Conservation (phyloP, 1,140 invertebrate genomes). For the Caenorhabditis latens region DNA sequence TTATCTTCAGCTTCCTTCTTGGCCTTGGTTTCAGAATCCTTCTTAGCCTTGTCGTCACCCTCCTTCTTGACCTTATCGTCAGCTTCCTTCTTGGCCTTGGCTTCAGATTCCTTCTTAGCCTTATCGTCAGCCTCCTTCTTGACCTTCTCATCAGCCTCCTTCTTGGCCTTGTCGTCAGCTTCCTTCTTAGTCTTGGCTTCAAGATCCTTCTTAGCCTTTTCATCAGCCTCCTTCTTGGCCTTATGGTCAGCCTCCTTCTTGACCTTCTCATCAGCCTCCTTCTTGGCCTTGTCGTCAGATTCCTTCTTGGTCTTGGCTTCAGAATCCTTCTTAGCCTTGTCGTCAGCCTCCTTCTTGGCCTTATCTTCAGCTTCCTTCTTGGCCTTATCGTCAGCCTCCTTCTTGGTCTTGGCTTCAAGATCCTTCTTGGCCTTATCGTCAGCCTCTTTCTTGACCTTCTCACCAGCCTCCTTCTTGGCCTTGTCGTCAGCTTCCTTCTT, state of each 20-base stretch:
- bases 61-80: slow-evolving; percentile 1
- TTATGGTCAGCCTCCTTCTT: not conserved
- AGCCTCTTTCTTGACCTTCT: not conserved
- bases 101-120: slow-evolving; percentile 14
- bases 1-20: slow-evolving; percentile 46
- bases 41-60: not conserved
- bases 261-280: slow-evolving; percentile 17
- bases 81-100: slow-evolving; percentile 12
- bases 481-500: slow-evolving; percentile 4
- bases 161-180: not conserved
- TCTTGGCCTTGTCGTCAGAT: not conserved
- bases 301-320: slow-evolving; percentile 54
- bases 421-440: slow-evolving; percentile 45
- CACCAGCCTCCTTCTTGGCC: slow-evolving; percentile 3
- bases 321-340: slow-evolving; percentile 12
- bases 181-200: slow-evolving; percentile 44
- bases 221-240: slow-evolving; percentile 40
- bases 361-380: slow-evolving; percentile 5
- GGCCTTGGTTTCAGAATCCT: not conserved
- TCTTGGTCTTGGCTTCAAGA: not conserved
- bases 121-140: slow-evolving; percentile 23
- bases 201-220: not conserved
- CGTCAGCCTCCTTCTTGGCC: not conserved
- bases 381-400: slow-evolving; percentile 10
- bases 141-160: slow-evolving; percentile 15